Evolutionary conservation across 2,797 vertebrate species (phyloP).

Genomic region (Dallia pectoralis): DNA sequence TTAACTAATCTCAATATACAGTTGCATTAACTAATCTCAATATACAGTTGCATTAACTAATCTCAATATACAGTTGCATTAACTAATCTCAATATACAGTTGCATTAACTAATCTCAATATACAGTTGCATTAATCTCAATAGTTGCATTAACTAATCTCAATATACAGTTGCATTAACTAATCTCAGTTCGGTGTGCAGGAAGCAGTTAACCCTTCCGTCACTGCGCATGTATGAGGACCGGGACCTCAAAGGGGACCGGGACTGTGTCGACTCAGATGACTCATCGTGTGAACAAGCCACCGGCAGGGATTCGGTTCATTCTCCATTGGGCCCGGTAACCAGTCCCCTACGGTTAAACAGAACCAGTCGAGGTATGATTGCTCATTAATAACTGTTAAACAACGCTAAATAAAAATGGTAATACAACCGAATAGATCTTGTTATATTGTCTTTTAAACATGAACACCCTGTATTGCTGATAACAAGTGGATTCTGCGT

Average conservation of each 20-base stretch:
- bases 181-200: constrained; percentile 62
- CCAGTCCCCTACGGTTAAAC: constrained; percentile 79
- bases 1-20: constrained; percentile 21
- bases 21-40: constrained; percentile 20
- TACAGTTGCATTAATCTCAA: no score
- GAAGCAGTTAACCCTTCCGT: constrained; percentile 81
- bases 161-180: constrained; percentile 9
- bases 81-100: constrained; percentile 22
- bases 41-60: constrained; percentile 9
- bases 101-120: constrained; percentile 20
- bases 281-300: constrained; percentile 84
- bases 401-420: not conserved
- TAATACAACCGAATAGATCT: not conserved
- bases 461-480: not conserved
- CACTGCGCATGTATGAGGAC: constrained; percentile 80
- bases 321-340: constrained; percentile 76
- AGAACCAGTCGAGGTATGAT: constrained; percentile 77
- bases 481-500: not conserved
- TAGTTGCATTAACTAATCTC: constrained; percentile 19
- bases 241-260: constrained; percentile 77
- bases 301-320: constrained; percentile 75
- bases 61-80: constrained; percentile 21
- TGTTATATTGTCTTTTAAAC: not conserved
- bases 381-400: not conserved
- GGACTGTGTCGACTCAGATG: constrained; percentile 88